phyloP scores from a whole-genome alignment of 2,797 vertebrate genomes.

The Cottoperca gobio region DNA sequence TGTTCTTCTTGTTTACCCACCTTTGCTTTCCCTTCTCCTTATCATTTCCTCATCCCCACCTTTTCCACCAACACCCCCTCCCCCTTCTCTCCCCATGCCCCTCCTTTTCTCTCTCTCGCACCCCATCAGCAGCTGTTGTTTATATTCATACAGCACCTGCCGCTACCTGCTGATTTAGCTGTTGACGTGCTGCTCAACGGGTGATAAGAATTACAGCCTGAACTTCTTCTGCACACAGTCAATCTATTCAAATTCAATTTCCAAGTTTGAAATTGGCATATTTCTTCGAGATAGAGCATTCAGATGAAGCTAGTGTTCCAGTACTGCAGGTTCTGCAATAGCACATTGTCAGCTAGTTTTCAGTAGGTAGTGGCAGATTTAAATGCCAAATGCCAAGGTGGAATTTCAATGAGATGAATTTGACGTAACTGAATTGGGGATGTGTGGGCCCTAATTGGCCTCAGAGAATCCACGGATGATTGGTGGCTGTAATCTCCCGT shows the following conservation, averaged over 20 bases:
- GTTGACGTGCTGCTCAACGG: conserved; percentile 59
- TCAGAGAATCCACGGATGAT: conserved; percentile 48
- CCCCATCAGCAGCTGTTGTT: conserved; percentile 78
- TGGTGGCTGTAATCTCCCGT: conserved; percentile 27
- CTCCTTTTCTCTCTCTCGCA: conserved; percentile 19
- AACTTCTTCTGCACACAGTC: conserved; percentile 44
- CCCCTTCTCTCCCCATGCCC: neutral
- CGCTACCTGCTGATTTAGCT: conserved; percentile 73
- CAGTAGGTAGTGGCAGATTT: conserved; percentile 52
- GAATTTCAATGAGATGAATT: conserved; percentile 72
- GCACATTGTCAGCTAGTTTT: conserved; percentile 64
- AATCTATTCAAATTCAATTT: conserved; percentile 70
- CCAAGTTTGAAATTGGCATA: conserved; percentile 64
- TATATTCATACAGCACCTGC: conserved; percentile 73
- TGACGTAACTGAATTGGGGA: conserved; percentile 58
- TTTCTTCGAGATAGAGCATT: conserved; percentile 39
- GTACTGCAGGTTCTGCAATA: conserved; percentile 38
- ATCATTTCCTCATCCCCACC: conserved; percentile 20
- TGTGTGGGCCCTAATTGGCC: conserved; percentile 57
- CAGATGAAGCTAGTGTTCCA: conserved; percentile 31
- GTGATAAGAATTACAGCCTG: conserved; percentile 65
- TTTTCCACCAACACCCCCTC: neutral
- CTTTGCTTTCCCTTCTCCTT: conserved; percentile 12
- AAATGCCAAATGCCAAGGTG: conserved; percentile 69
- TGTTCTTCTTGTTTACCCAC: conserved; percentile 52